A percentile compares a stretch with the other conserved stretches of the same genome.
Evolutionary conservation across 2,797 vertebrate genomes (phyloP).

Genomic region (Phaenicophaeus curvirostris): DNA sequence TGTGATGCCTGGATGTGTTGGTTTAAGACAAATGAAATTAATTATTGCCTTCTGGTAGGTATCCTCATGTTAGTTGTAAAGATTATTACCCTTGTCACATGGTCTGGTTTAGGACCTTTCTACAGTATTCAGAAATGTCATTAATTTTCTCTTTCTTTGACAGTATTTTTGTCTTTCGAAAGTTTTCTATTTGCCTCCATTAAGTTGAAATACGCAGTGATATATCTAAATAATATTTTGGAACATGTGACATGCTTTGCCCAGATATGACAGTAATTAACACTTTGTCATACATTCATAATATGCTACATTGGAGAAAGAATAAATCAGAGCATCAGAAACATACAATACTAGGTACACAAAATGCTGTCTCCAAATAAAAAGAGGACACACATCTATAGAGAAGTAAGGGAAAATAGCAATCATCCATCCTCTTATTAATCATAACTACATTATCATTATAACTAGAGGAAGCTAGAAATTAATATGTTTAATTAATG

Average conservation of each 20-base stretch:
- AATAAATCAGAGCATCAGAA: not conserved
- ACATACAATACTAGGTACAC: not conserved
- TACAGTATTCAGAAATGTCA: not conserved
- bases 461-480: not conserved
- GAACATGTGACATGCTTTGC: not conserved
- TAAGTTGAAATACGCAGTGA: not conserved
- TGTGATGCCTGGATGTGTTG: not conserved
- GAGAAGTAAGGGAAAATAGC: not conserved
- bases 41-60: not conserved
- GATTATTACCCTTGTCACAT: not conserved
- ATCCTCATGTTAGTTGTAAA: not conserved
- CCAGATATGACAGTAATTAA: not conserved
- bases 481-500: constrained; percentile 28
- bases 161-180: not conserved
- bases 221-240: not conserved
- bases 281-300: not conserved
- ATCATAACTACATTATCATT: not conserved
- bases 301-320: not conserved
- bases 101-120: not conserved
- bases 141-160: not conserved
- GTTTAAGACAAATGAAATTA: not conserved
- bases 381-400: not conserved
- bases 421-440: not conserved
- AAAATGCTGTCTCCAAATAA: not conserved
- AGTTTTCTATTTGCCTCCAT: not conserved